Conservation (phyloP, 1,140 invertebrate species). For the Papilio aristodemus region DNA sequence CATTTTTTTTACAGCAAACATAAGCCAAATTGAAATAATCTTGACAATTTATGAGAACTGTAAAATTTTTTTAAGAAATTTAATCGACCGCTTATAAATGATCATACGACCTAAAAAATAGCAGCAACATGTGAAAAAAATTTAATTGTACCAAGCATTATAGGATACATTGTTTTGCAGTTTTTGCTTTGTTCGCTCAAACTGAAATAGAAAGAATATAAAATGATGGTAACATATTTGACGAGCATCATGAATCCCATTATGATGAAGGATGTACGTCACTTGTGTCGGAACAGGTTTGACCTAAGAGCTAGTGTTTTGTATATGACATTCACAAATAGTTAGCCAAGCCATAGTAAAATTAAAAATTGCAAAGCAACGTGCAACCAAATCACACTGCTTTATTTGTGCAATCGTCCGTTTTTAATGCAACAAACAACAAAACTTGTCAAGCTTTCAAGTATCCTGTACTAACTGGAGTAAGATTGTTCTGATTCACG, state of each 20-base stretch:
- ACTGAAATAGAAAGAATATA: not conserved
- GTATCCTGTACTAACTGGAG: not conserved
- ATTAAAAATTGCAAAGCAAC: conserved; percentile 9
- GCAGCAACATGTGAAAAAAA: not conserved
- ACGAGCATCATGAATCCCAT: not conserved
- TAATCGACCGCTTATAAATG: not conserved
- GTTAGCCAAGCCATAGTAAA: not conserved
- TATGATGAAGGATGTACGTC: not conserved
- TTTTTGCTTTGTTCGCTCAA: not conserved
- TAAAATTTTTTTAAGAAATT: not conserved
- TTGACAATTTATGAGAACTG: not conserved
- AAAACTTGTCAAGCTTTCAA: not conserved
- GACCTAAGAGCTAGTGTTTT: not conserved
- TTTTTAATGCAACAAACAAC: too few species aligned
- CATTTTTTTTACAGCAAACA: not conserved
- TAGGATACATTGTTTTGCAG: not conserved
- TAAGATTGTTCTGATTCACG: not conserved
- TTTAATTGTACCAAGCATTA: too few species aligned
- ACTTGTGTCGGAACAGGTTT: not conserved
- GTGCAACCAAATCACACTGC: not conserved
- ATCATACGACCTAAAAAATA: not conserved
- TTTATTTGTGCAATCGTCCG: too few species aligned
- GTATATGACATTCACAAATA: not conserved
- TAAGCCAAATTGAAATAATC: not conserved
- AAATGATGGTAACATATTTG: not conserved